Conservation (phyloP, 2,113 vertebrate genomes). For the Chiloscyllium plagiosum region DNA sequence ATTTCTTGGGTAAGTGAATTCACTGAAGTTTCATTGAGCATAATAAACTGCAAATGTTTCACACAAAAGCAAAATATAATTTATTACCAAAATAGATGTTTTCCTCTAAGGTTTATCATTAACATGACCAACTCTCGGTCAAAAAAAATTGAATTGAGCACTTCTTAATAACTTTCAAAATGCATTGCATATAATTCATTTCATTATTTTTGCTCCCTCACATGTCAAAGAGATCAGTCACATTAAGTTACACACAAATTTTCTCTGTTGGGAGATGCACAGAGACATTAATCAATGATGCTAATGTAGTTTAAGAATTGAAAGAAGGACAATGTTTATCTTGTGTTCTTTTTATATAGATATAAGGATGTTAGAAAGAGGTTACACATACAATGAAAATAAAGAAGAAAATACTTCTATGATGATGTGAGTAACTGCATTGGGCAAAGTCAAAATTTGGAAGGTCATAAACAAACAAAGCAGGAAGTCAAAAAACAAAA, state of each 20-base stretch:
- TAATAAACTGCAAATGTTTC: background rate
- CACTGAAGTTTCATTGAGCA: background rate
- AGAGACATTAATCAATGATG: background rate
- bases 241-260: background rate
- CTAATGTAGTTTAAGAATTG: background rate
- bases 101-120: background rate
- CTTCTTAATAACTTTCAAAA: background rate
- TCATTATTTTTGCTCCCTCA: background rate
- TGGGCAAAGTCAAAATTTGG: background rate
- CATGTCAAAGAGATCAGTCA: constrained; percentile 3
- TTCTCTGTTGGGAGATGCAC: background rate
- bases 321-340: background rate
- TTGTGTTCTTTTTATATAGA: background rate
- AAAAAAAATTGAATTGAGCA: background rate
- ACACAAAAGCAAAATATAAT: background rate
- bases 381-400: background rate
- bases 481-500: background rate
- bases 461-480: background rate
- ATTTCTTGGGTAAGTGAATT: background rate
- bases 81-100: background rate
- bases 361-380: background rate
- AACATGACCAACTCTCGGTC: background rate
- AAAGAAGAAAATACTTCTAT: background rate
- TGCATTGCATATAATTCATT: background rate
- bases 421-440: background rate